Evolutionary conservation across 2,888 invertebrate species (phyloP).

Genomic region (Oscheius sp.): DNA sequence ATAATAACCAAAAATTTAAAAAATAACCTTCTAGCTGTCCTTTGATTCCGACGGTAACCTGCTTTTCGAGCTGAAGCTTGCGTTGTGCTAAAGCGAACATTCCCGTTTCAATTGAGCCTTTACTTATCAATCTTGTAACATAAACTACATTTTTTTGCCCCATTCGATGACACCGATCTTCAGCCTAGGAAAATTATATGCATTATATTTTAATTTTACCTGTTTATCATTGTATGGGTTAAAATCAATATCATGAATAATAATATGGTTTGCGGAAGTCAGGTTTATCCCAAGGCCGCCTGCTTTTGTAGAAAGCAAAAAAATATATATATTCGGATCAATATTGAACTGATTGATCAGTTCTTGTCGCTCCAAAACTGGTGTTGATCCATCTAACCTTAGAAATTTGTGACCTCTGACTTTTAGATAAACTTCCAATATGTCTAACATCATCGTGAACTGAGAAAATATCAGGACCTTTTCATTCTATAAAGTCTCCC

Average conservation of each 20-base stretch:
- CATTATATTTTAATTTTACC: slow-evolving; percentile 76
- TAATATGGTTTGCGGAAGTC: slow-evolving; percentile 92
- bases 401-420: slow-evolving; percentile 82
- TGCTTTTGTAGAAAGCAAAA: slow-evolving; percentile 77
- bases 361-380: slow-evolving; percentile 86
- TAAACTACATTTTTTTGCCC: slow-evolving; percentile 78
- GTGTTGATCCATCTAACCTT: slow-evolving; percentile 89
- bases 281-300: slow-evolving; percentile 96
- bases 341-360: slow-evolving; percentile 89
- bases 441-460: slow-evolving; percentile 93
- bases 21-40: slow-evolving; percentile 47
- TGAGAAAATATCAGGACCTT: slow-evolving; percentile 93
- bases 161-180: slow-evolving; percentile 79
- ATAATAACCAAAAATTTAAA: not conserved
- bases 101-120: slow-evolving; percentile 82
- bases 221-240: slow-evolving; percentile 98
- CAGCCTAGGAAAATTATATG: slow-evolving; percentile 79
- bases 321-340: slow-evolving; percentile 72
- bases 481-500: no score
- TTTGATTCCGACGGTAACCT: slow-evolving; percentile 79
- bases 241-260: slow-evolving; percentile 96
- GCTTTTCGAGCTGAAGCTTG: slow-evolving; percentile 89
- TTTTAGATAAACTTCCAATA: slow-evolving; percentile 88
- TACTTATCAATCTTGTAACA: slow-evolving; percentile 86
- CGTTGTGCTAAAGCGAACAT: slow-evolving; percentile 90